phyloP scores from a whole-genome alignment of 2,113 vertebrate genomes.

The Petrocephalus microphthalmus region DNA sequence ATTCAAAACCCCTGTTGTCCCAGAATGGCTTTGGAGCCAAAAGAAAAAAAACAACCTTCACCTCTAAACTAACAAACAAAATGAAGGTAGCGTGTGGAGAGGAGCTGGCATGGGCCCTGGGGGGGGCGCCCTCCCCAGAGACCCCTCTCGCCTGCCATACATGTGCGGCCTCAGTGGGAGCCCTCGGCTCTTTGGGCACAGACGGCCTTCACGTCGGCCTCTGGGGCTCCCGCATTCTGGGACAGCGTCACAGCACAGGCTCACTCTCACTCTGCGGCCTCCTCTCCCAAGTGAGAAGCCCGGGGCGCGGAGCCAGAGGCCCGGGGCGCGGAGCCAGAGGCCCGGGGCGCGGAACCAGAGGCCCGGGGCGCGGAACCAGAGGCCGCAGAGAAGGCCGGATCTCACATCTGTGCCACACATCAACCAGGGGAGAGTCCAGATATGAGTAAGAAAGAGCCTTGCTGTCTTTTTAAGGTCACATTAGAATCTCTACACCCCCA shows the following conservation, averaged over 20 bases:
- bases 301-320: constrained; percentile 42
- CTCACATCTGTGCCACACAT: constrained; percentile 37
- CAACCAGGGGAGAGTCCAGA: constrained; percentile 10
- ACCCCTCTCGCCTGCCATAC: constrained; percentile 19
- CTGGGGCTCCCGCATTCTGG: constrained; percentile 15
- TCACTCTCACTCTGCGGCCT: constrained; percentile 23
- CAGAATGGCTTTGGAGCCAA: constrained; percentile 41
- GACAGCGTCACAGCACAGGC: constrained; percentile 9
- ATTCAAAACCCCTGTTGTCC: constrained; percentile 38
- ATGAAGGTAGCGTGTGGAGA: not conserved
- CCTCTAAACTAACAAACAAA: not conserved
- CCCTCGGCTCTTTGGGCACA: not conserved
- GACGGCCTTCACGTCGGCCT: constrained; percentile 15
- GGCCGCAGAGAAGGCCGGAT: constrained; percentile 46
- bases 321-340: constrained; percentile 43
- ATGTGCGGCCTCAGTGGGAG: constrained; percentile 28
- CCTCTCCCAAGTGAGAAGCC: constrained; percentile 29
- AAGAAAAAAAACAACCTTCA: not conserved
- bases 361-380: constrained; percentile 43
- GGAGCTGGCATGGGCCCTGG: not conserved
- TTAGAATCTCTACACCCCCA: not conserved
- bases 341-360: constrained; percentile 42
- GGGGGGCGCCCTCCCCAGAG: not conserved
- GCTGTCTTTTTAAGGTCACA: constrained; percentile 16
- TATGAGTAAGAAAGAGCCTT: not conserved